These are phyloP conservation scores for Nettapus auritus DNA, from an alignment of 2,113 vertebrate species.

Conservation along the genomic window DNA sequence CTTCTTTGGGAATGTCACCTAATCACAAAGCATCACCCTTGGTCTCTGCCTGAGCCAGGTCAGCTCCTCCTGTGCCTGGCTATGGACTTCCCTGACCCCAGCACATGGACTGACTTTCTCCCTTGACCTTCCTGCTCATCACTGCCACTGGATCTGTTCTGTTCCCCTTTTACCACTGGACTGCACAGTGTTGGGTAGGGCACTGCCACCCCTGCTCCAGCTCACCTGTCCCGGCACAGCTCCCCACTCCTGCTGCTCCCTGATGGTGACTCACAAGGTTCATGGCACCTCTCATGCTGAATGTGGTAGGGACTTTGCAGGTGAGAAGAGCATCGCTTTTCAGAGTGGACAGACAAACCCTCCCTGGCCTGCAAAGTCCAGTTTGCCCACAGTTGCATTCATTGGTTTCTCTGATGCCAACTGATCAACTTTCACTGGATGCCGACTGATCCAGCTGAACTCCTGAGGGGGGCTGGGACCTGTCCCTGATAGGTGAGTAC, in stretches of 20 bases:
- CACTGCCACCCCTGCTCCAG: fast-evolving
- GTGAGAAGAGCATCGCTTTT: not conserved
- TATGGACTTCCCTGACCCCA: not conserved
- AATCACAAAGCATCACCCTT: fast-evolving
- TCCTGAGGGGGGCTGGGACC: not conserved
- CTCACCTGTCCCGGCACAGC: not conserved
- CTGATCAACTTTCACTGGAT: no score
- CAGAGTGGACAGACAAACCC: not conserved
- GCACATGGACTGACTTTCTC: no score
- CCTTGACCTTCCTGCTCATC: not conserved
- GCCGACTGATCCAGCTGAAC: fast-evolving
- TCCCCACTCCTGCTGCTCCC: not conserved
- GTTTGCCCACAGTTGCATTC: not conserved
- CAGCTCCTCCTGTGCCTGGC: not conserved
- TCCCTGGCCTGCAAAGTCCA: not conserved
- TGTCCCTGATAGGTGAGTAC: not conserved
- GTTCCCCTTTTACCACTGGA: not conserved
- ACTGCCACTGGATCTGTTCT: not conserved
- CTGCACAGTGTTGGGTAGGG: not conserved
- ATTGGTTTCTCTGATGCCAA: not conserved
- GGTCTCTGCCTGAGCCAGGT: not conserved
- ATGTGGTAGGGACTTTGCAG: not conserved
- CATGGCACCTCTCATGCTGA: fast-evolving
- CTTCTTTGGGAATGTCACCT: not conserved
- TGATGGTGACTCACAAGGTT: fast-evolving